Evolutionary conservation across 2,797 vertebrate genomes (phyloP).

Genomic region (Valencia hispanica): DNA sequence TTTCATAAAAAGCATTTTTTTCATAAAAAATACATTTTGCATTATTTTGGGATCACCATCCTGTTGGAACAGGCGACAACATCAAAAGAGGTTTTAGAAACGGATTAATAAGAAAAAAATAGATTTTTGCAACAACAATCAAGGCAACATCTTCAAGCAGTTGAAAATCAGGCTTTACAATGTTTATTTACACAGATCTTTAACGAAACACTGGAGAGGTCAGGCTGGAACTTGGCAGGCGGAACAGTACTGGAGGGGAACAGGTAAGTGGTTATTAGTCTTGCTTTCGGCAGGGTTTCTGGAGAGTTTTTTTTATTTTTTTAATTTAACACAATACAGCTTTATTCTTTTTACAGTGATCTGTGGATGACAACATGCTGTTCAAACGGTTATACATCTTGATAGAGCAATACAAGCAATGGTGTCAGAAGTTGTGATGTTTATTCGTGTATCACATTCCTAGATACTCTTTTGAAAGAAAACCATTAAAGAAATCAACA

Average conservation of each 20-base stretch:
- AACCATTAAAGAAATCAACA: constrained; percentile 2
- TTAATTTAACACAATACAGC: constrained; percentile 29
- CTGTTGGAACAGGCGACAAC: background rate
- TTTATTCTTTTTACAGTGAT: constrained; percentile 46
- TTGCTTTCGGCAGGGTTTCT: no score
- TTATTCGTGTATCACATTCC: constrained; percentile 25
- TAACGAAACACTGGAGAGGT: no score
- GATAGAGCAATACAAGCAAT: constrained; percentile 62
- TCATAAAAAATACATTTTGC: background rate
- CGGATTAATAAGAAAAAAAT: no score
- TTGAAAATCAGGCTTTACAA: no score
- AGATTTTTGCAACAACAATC: no score
- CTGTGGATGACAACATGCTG: constrained; percentile 14
- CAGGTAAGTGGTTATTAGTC: no score
- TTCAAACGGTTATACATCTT: constrained; percentile 25
- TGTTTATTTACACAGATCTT: no score
- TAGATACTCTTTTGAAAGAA: constrained; percentile 26
- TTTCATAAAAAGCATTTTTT: background rate
- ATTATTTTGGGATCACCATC: background rate
- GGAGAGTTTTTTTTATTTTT: no score
- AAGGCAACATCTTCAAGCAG: no score
- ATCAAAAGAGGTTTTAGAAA: no score
- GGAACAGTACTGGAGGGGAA: no score
- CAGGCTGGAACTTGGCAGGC: no score
- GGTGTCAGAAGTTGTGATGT: constrained; percentile 45